phyloP scores from a whole-genome alignment of 2,797 vertebrate species.

The Acrossocheilus wenchowensis region DNA sequence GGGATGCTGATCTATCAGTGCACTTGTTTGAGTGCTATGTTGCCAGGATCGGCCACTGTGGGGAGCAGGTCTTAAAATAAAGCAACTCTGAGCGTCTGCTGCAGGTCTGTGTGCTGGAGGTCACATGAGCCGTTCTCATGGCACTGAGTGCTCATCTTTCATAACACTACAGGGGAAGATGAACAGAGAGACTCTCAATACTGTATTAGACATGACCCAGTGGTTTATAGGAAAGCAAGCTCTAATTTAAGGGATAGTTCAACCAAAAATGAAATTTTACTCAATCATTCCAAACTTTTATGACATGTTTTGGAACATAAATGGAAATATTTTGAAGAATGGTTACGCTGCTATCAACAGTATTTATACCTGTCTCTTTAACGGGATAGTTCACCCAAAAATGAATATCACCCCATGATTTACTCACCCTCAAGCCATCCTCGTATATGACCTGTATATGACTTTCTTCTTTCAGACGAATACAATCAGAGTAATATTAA shows the following conservation, averaged over 20 bases:
- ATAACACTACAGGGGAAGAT: conserved; percentile 27
- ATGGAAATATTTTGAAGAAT: too few species aligned
- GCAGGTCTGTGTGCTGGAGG: conserved; percentile 14
- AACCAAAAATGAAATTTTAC: neutral
- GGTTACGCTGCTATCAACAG: too few species aligned
- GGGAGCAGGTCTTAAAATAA: conserved; percentile 13
- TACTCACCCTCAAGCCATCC: neutral
- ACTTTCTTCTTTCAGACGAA: neutral
- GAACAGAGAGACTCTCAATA: neutral
- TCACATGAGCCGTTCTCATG: conserved; percentile 21
- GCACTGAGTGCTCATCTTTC: conserved; percentile 33
- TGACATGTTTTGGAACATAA: too few species aligned
- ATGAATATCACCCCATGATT: too few species aligned
- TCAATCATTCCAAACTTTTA: neutral
- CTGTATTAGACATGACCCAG: neutral
- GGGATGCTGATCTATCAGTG: conserved; percentile 2
- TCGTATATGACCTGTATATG: neutral
- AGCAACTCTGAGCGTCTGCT: neutral
- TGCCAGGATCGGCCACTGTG: neutral
- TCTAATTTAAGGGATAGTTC: neutral
- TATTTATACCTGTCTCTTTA: too few species aligned
- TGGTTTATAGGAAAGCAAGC: neutral
- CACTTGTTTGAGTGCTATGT: neutral
- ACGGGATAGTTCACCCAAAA: neutral
- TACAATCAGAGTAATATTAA: neutral